Base-by-base conservation (phyloP, 2,888 invertebrate species). In the Eupithecia tripunctaria region DNA sequence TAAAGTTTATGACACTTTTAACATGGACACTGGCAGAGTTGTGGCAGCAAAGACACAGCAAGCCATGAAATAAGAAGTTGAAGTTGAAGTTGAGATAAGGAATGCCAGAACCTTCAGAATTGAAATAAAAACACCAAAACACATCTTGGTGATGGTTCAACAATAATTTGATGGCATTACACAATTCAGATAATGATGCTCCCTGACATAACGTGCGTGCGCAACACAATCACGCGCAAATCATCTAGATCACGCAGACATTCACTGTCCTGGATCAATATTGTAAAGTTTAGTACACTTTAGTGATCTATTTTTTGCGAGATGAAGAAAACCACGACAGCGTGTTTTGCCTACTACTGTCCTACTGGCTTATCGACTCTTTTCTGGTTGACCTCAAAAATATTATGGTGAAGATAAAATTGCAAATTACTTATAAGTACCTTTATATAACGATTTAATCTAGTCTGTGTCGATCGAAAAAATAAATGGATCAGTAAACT, bases 171-270 rank as follows among this genome's bases (percentile, higher is more conserved):
- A 74, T 69, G 68, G 43, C 62, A 71, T 74, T 67, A 69, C 71
- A 67, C 69, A 41, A 74, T 69, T 66, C 32, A 69, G 68, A 71
- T 74, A 67, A 69, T 32, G 51, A 74, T 74, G 67, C 62, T 62
- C 60, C 47, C 70, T 71, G 71, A 63, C 68, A 71, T 69, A 62
- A 74, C 63, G 65, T 71, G 71, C 71, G 72, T 71, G 68, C 68
- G 70, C 67, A 63, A 63, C 12, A 18, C 18, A n/a, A 32, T 64
- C 64, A 59, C 41, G 70, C 60, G 65, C 41, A 66, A 71, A 67
- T 74, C 59, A 71, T 71, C 71, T 67, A 59, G 66, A 71, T 66
- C 74, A 71, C 71, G 74, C 74, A 62, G 66, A 38, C 63, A 38
- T 69, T 68, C 43, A 68, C 65, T 71, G 74, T 43, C 65, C 51